These are phyloP conservation scores for Unio pictorum DNA, from an alignment of 2,888 invertebrate genomes.

Conservation along the genomic window DNA sequence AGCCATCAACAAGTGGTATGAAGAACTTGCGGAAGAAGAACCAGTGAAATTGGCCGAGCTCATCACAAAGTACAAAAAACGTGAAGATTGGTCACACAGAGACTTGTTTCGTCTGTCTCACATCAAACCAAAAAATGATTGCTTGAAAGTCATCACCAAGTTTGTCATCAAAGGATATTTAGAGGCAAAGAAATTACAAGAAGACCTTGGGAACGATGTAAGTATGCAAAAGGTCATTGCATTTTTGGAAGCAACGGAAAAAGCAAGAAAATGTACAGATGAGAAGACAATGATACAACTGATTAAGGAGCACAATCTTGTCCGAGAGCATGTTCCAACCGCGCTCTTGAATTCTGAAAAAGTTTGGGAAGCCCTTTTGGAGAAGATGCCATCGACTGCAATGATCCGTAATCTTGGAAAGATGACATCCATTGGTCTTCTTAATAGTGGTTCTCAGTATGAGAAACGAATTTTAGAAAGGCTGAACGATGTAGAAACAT, in stretches of 20 bases:
- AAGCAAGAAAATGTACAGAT: conserved; percentile 48
- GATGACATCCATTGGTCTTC: conserved; percentile 37
- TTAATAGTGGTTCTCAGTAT: conserved; percentile 31
- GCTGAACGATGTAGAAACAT: conserved; percentile 46
- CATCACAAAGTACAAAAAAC: conserved; percentile 77
- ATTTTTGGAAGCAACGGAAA: conserved; percentile 60
- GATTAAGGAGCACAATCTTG: conserved; percentile 74
- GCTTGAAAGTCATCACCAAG: conserved; percentile 37
- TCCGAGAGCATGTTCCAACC: conserved; percentile 81
- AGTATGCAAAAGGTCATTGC: conserved; percentile 29
- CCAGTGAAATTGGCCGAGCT: conserved; percentile 76
- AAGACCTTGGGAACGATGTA: conserved; percentile 20
- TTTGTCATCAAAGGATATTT: conserved; percentile 52
- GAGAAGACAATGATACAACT: conserved; percentile 47
- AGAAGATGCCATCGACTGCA: conserved; percentile 71
- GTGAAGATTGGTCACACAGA: conserved; percentile 82
- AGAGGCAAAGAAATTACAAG: conserved; percentile 37
- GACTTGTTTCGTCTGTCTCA: conserved; percentile 76
- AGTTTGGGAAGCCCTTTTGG: conserved; percentile 73
- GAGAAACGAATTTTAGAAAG: conserved; percentile 40
- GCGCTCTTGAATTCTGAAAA: conserved; percentile 78
- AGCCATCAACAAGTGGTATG: conserved; percentile 79
- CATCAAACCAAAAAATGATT: conserved; percentile 39
- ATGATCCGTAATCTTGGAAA: conserved; percentile 69
- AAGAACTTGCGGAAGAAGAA: conserved; percentile 13